Evolutionary conservation across 2,888 invertebrate species (phyloP), one percentile per base, ranked within the genome.

Genomic region (Hecatera dysodea): DNA sequence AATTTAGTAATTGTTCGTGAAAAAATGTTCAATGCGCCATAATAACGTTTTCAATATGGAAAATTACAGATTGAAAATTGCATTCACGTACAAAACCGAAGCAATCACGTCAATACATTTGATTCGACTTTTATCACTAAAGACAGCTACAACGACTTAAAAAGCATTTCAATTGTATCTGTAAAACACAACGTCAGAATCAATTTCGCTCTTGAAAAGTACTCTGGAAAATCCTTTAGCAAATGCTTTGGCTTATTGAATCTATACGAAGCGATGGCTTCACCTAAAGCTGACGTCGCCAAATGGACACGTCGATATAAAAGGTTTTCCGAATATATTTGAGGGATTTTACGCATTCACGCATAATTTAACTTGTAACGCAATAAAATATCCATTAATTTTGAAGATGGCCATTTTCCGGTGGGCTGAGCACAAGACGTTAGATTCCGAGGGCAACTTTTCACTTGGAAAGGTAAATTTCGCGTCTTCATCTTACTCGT

Each of bases 331-430:
- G 82, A 87, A 89, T 87, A 89, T 87, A 88, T 89, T 90, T 86
- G 86, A 86, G 84, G 84, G 88, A 90, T 90, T 92, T 90, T 90
- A 91, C 91, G 85, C 84, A 89, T 93, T 93, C 90, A 93, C 94
- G 94, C 93, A 89, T 93, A 93, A 95, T 95, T 95, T 94, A 94
- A 93, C 94, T 89, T 88, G 90, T 90, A 90, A 93, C 93, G 93
- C 91, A 94, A 94, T 94, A 92, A 93, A 94, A 94, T 93, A 93
- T 93, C 95, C 95, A 95, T 95, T 95, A 95, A 95, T 94, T 93
- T 91, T 90, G 90, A 90, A 91, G 93, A 94, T 93, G 92, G 92
- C 92, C 91, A 95, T 95, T 95, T 95, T 95, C 93, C 93, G 89
- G 86, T 75, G 88, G 87, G 87, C 81, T 92, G 94, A 92, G 85